Evolutionary conservation across 2,113 vertebrate genomes (phyloP).

Genomic region (Hippocampus mohnikei): DNA sequence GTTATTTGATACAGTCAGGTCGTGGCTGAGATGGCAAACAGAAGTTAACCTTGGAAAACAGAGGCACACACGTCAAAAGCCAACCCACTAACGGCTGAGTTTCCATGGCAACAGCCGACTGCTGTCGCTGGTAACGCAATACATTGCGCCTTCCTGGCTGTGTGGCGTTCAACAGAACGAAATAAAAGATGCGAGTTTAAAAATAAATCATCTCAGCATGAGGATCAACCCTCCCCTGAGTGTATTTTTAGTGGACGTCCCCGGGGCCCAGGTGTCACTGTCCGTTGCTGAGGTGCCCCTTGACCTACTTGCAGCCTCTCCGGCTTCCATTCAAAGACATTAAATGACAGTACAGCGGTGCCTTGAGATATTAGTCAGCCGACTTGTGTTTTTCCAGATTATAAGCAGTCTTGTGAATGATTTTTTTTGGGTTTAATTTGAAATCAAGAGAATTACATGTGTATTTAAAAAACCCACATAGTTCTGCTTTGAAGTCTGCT

Average conservation of each 20-base stretch:
- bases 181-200: background rate
- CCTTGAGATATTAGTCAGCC: too few relatives aligned
- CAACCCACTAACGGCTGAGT: background rate
- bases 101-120: background rate
- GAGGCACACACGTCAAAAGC: background rate
- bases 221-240: background rate
- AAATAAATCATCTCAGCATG: background rate
- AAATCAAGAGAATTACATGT: too few relatives aligned
- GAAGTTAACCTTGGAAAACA: slow-evolving; percentile 27
- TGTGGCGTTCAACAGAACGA: background rate
- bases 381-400: too few relatives aligned
- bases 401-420: too few relatives aligned
- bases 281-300: background rate
- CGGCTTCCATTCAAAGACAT: background rate
- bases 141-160: background rate
- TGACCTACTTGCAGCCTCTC: background rate
- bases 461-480: too few relatives aligned
- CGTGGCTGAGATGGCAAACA: slow-evolving; percentile 8
- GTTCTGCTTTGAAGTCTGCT: too few relatives aligned
- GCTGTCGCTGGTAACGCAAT: background rate
- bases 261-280: background rate
- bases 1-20: background rate
- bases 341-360: background rate
- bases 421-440: too few relatives aligned
- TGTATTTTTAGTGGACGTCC: background rate